Base-by-base conservation (phyloP, 2,797 vertebrate species). In the Chaetophractus vellerosus region DNA sequence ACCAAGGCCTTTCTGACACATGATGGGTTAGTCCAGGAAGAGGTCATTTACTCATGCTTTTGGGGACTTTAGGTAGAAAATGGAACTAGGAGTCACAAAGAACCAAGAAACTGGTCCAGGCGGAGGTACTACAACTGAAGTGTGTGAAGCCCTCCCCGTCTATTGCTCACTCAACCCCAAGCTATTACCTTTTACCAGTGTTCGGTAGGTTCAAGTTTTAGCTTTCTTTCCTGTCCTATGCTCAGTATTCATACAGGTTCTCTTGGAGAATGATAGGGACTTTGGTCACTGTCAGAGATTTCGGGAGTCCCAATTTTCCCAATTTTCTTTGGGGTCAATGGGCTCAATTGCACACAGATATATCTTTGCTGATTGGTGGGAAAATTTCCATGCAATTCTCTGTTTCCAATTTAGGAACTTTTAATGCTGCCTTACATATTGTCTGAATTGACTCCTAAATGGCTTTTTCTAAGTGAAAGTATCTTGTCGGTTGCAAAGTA, bases 401-500 rank as follows among this genome's bases (percentile, higher is more conserved):
- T 90, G n/a, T 89, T 94, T 64, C 48, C 52, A 41, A 24, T 72
- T 83, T 87, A 79, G 38, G 75, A 55, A 10, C n/a, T 90, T 75
- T 83, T 63, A 83, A 59, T 9, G 55, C 28, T 23, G n/a, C 24
- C 92, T 87, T 66, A 41, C 15, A 41, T 64, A 41, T 63, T 48
- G 21, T 83, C 75, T 57, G 28, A 80, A 26, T 57, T 91, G 85
- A 84, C 26, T 45, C 11, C 31, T 90, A 45, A 63, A 79, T 80
- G 50, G 28, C 68, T 48, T n/a, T 90, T 76, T 87, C 24, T 74
- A 96, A 92, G 15, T 69, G 8, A 68, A 90, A 64, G n/a, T 74
- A 9, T 83, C 64, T 79, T 92, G 55, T 87, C 72, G 64, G 19
- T 93, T 90, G 57, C 33, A 94, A 91, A 89, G 18, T 31, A 76